Base-by-base conservation (phyloP, 1,140 invertebrate species). In the Drosophila carrolli region DNA sequence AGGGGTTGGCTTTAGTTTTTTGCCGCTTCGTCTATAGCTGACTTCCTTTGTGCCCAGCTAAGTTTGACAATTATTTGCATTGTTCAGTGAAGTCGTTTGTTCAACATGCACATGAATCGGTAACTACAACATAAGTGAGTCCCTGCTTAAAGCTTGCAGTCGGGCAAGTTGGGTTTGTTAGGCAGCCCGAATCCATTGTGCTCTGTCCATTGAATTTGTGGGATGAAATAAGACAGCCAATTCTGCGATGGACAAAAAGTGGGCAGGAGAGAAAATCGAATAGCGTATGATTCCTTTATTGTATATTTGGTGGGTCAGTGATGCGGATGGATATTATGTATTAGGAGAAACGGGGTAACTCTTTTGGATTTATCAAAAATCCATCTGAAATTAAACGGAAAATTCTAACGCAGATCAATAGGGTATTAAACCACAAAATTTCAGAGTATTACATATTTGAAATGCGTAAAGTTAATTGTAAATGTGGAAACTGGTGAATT, bases 1-100 rank as follows among this genome's bases (percentile, higher is more conserved):
- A 51, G 63, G 47, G 57, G 46, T 70, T 58, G 51, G 47, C 47
- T 55, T 53, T 44, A 41, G 51, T 32, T 38, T 65, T 57, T 62
- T 65, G 46, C 16, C 14, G 65, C 38, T 46, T 50, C 61, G 68
- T 47, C 50, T 50, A 46, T 38, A 65, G 44, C 56, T 55, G 48
- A 58, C 72, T 55, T 65, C 32, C 67, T 80, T 83, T 83, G 72
- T 80, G 53, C 57, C 77, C 58, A 61, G 84, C 73, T 81, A 72
- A 79, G 81, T 83, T 83, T 89, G 84, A 89, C 84, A 89, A 89
- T 89, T 89, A 89, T 89, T 89, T 89, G 84, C 84, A 89, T 89
- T 89, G 84, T 89, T 89, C 84, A 84, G 54, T 84, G 57, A 75
- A 75, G 53, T 88, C 83, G 79, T 79, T 86, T 86, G 83, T 76